phyloP scores from a whole-genome alignment of 2,113 vertebrate species.

The Elephantulus edwardii region DNA sequence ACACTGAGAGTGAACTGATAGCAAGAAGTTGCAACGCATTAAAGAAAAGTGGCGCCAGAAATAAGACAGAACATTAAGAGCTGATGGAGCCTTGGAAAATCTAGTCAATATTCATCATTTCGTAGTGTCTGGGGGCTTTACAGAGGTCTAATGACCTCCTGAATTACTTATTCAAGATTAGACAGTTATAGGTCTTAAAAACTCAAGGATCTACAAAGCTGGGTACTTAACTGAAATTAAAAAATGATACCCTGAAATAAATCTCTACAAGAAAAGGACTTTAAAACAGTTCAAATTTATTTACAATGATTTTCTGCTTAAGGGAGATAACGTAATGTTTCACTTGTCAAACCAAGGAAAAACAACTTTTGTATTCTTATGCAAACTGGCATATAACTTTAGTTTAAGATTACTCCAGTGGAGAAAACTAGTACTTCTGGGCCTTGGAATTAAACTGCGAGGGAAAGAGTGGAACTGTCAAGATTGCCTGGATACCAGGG shows the following conservation, averaged over 20 bases:
- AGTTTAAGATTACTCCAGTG: background rate
- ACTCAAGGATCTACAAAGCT: background rate
- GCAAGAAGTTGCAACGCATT: background rate
- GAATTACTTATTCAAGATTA: background rate
- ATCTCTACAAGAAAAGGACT: background rate
- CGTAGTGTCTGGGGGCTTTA: background rate
- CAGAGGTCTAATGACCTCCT: background rate
- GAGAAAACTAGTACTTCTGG: background rate
- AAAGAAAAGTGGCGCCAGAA: background rate
- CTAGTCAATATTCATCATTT: background rate
- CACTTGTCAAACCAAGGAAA: background rate
- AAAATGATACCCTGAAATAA: background rate
- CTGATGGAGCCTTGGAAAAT: background rate
- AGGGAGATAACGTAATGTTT: background rate
- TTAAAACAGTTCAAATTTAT: slow-evolving; percentile 12
- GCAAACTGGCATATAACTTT: background rate
- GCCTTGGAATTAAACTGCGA: background rate
- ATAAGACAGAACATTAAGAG: background rate
- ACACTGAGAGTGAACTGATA: slow-evolving; percentile 17
- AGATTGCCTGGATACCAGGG: background rate
- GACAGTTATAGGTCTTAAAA: slow-evolving; percentile 11
- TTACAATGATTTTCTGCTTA: background rate
- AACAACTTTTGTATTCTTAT: background rate
- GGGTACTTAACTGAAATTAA: background rate
- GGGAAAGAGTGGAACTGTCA: too few relatives aligned